Base-by-base conservation (phyloP, 2,797 vertebrate genomes). In the Pseudomugil tenellus region DNA sequence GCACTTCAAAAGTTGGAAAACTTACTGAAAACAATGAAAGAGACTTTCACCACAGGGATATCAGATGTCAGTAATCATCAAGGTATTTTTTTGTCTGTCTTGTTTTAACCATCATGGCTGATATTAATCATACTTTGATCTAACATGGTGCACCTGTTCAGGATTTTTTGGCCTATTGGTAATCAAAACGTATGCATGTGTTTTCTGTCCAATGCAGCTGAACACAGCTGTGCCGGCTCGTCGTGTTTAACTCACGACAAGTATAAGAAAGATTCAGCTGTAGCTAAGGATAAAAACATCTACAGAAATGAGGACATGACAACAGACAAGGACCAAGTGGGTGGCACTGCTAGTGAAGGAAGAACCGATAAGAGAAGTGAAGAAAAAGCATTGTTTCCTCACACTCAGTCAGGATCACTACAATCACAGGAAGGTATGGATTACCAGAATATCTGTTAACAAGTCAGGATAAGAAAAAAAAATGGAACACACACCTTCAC, bases 1-100 rank as follows among this genome's bases (percentile, higher is more conserved):
- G 76, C 89, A 48, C 85, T 95, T 72, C 84, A 92, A 86, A 92
- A 93, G 78, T 70, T 94, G 73, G 80, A 93, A 79, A 58, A 63
- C 39, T 71, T 95, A 78, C 83, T 95, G 78, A 85, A 67, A 71
- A 83, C 75, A 76, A 1, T 91, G 78, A 94, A 88, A 91, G 77
- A 89, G 60, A 86, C 70, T 75, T 77, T 88, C 72, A 85, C 53
- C 76, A 43, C 72, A 74, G 70, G 80, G 81, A 78, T 85, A 66
- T 74, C 74, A 70, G 83, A 89, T 46, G 26, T 73, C 79, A 78
- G 31, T 84, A 74, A 83, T 64, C 73, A 74, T 58, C 70, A 89
- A 94, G 92, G 94, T 94, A 94, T 61, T 62, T 9, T 37, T 26
- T 81, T 79, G n/a, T 49, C 58, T 60, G 19, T 19, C 28, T n/a